A percentile compares a stretch with the other conserved stretches of the same genome.
Conservation (phyloP, 2,888 invertebrate genomes). For the Pristionchus mayeri region DNA sequence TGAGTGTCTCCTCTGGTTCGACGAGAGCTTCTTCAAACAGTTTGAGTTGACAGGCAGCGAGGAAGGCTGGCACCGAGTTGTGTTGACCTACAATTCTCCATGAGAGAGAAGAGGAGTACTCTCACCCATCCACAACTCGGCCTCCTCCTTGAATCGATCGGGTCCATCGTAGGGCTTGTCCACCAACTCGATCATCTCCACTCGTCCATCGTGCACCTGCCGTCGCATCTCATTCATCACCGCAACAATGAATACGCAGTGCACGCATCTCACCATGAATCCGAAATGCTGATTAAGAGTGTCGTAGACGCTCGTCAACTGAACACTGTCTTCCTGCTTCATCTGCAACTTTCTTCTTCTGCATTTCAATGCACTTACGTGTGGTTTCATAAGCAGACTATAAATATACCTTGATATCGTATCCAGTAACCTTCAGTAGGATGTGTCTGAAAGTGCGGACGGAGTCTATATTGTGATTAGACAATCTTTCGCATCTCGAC, state of each 20-base stretch:
- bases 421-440: constrained; percentile 21
- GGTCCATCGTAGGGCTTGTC: constrained; percentile 35
- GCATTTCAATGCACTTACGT: background rate
- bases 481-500: background rate
- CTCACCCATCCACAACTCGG: constrained; percentile 21
- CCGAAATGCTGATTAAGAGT: constrained; percentile 32
- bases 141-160: constrained; percentile 15
- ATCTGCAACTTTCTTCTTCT: background rate
- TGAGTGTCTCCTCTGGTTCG: constrained; percentile 38
- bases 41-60: constrained; percentile 23
- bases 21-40: background rate
- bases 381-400: too few relatives aligned
- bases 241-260: background rate
- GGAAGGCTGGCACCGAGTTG: constrained; percentile 11
- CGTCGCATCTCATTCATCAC: background rate
- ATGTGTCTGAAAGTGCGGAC: background rate
- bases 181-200: constrained; percentile 34
- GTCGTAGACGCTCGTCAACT: background rate
- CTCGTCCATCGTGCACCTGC: background rate
- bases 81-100: constrained; percentile 1
- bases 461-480: background rate
- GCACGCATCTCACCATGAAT: constrained; percentile 8
- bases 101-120: background rate
- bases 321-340: constrained; percentile 11
- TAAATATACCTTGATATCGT: constrained; percentile 34